Percentiles rank a stretch among this genome's conserved stretches.
phyloP scores from a whole-genome alignment of 2,797 vertebrate species.

The Bucorvus abyssinicus region DNA sequence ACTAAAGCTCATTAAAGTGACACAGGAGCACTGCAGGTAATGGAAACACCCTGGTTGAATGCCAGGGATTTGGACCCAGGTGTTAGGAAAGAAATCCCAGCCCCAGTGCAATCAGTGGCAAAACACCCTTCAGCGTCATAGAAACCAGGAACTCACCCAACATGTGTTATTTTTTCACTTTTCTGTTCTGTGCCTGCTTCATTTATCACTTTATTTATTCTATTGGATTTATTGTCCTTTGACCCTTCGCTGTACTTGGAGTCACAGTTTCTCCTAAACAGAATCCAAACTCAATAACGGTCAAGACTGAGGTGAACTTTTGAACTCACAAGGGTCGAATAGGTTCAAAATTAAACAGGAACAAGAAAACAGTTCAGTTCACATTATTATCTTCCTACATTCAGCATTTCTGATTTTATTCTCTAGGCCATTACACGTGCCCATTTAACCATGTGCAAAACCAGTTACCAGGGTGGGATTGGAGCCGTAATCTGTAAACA shows the following conservation, averaged over 20 bases:
- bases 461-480: slow-evolving; percentile 12
- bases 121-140: not conserved
- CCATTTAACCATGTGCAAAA: slow-evolving; percentile 32
- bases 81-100: not conserved
- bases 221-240: slow-evolving; percentile 50
- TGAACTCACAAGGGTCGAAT: not conserved
- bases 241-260: slow-evolving; percentile 1
- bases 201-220: slow-evolving; percentile 53
- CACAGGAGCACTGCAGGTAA: not conserved
- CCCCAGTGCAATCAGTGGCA: not conserved
- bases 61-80: not conserved
- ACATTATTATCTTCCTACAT: slow-evolving; percentile 1
- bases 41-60: not conserved
- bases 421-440: not conserved
- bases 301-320: slow-evolving; percentile 45
- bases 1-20: not conserved
- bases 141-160: not conserved
- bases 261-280: not conserved
- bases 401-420: slow-evolving; percentile 8
- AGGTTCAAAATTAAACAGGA: slow-evolving; percentile 37
- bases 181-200: not conserved
- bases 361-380: slow-evolving; percentile 6
- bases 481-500: slow-evolving; percentile 4
- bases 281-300: slow-evolving; percentile 47
- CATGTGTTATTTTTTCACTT: not conserved